These are phyloP conservation scores for Baryphthengus martii DNA, from an alignment of 2,113 vertebrate genomes.

Conservation along the genomic window DNA sequence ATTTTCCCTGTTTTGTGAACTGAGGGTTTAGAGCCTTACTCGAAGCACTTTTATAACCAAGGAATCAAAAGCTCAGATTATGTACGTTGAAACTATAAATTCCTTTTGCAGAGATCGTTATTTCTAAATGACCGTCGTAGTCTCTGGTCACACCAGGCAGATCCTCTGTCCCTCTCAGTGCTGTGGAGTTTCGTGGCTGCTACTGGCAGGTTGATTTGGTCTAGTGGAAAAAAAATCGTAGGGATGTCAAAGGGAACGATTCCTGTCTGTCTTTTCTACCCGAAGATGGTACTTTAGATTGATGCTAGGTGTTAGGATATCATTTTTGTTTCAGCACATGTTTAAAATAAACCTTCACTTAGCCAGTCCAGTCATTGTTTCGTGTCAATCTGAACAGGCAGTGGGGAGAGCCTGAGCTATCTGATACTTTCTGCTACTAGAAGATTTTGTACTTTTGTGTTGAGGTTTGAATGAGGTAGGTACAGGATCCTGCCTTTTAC, in stretches of 20 bases:
- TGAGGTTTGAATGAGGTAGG: not conserved
- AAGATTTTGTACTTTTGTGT: constrained; percentile 19
- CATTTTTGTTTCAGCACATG: not conserved
- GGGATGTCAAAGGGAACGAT: constrained; percentile 24
- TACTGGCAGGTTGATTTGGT: not conserved
- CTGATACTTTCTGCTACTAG: constrained; percentile 12
- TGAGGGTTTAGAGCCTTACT: constrained; percentile 11
- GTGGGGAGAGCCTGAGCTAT: constrained; percentile 3
- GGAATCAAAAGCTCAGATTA: constrained; percentile 5
- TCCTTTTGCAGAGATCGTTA: not conserved
- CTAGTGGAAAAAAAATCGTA: not conserved
- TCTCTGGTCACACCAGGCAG: not conserved
- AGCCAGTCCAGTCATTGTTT: not conserved
- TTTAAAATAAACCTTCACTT: not conserved
- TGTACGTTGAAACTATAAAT: not conserved
- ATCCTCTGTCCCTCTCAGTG: not conserved
- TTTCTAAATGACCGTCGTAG: not conserved
- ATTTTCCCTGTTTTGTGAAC: constrained; percentile 7
- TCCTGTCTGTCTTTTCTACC: constrained; percentile 12
- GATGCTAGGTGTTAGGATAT: not conserved
- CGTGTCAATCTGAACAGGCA: not conserved
- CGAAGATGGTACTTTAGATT: constrained; percentile 42
- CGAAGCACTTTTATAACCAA: constrained; percentile 45
- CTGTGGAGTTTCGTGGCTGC: not conserved
- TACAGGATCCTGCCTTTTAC: not conserved